Percentiles rank a stretch among this genome's conserved stretches.
These are phyloP conservation scores for Allophyes oxyacanthae DNA, from an alignment of 2,888 invertebrate species.

Conservation along the genomic window DNA sequence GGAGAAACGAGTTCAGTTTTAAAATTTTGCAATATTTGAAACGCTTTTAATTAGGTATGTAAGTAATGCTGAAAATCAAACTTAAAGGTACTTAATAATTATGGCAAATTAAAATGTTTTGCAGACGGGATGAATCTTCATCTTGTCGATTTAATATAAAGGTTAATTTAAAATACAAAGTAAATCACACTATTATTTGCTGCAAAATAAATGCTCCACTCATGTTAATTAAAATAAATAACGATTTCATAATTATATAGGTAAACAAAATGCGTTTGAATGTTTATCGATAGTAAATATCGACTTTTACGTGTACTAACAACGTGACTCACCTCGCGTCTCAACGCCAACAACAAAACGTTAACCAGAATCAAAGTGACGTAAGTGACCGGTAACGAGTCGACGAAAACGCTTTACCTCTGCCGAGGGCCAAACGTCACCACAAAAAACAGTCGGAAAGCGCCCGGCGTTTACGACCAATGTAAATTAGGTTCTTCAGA, in stretches of 20 bases:
- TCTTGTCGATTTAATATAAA: no score
- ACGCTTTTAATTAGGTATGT: no score
- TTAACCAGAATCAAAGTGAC: conserved; percentile 74
- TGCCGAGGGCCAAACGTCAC: conserved; percentile 71
- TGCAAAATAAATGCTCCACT: no score
- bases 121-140: no score
- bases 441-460: conserved; percentile 74
- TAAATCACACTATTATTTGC: no score
- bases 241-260: not conserved
- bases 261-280: conserved; percentile 15
- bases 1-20: conserved; percentile 9
- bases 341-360: conserved; percentile 88
- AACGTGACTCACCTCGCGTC: conserved; percentile 87
- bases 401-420: conserved; percentile 78
- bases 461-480: conserved; percentile 80
- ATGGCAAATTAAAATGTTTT: no score
- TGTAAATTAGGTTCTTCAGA: conserved; percentile 66
- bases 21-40: not conserved
- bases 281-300: conserved; percentile 76
- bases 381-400: conserved; percentile 76
- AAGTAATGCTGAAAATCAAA: no score
- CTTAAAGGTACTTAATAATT: no score
- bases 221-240: no score
- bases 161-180: no score
- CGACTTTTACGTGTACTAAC: conserved; percentile 74